A percentile compares a stretch with the other conserved stretches of the same genome.
Evolutionary conservation across 2,888 invertebrate genomes (phyloP).

Genomic region (Drosophila nigritarsus): DNA sequence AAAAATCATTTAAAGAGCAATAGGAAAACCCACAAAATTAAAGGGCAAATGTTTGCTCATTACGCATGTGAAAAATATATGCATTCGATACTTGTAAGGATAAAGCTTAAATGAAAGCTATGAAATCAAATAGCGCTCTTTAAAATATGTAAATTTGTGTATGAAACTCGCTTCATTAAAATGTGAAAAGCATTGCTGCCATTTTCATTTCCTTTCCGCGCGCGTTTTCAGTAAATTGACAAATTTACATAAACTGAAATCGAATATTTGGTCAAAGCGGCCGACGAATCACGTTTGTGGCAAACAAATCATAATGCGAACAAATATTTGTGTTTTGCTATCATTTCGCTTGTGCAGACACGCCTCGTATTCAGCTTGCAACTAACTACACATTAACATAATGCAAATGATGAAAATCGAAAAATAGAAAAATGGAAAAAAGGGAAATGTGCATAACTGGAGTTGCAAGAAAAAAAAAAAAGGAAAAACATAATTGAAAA

Average conservation of each 20-base stretch:
- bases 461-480: slow-evolving; percentile 6
- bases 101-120: not conserved
- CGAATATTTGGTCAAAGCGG: slow-evolving; percentile 9
- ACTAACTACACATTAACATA: slow-evolving; percentile 67
- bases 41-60: not conserved
- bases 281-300: slow-evolving; percentile 1
- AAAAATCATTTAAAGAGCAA: not conserved
- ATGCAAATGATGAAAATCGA: slow-evolving; percentile 53
- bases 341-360: slow-evolving; percentile 55
- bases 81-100: not conserved
- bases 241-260: slow-evolving; percentile 60
- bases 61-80: not conserved
- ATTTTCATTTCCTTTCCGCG: slow-evolving; percentile 43
- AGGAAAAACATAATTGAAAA: slow-evolving; percentile 53
- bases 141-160: slow-evolving; percentile 37
- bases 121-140: not conserved
- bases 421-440: slow-evolving; percentile 38
- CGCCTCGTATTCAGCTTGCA: slow-evolving; percentile 10
- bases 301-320: slow-evolving; percentile 62
- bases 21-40: not conserved
- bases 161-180: slow-evolving; percentile 47
- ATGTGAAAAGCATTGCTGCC: slow-evolving; percentile 26
- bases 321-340: slow-evolving; percentile 56
- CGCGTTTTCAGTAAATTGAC: slow-evolving; percentile 49
- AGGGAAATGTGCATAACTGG: slow-evolving; percentile 41